Percentiles rank a stretch among this genome's conserved stretches.
These are phyloP conservation scores for Brienomyrus brachyistius DNA, from an alignment of 2,113 vertebrate species.

Conservation along the genomic window DNA sequence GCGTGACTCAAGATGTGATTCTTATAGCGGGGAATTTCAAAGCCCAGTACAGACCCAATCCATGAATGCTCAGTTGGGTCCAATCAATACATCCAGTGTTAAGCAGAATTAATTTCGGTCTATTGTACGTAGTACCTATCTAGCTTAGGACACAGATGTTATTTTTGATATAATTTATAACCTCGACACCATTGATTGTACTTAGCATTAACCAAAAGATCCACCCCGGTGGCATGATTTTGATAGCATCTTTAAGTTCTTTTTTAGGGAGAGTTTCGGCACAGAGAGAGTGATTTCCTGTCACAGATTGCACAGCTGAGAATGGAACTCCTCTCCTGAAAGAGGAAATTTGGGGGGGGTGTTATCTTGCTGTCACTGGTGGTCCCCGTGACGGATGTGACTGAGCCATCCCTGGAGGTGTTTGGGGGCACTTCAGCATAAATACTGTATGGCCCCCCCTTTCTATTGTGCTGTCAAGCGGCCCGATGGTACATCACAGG, in stretches of 20 bases:
- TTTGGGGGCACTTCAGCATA: conserved; percentile 27
- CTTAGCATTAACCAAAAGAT: neutral
- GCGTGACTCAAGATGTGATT: neutral
- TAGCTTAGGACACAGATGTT: neutral
- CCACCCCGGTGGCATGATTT: neutral
- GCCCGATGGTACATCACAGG: conserved; percentile 17
- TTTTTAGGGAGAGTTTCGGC: neutral
- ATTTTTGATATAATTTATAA: neutral
- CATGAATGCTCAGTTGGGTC: neutral
- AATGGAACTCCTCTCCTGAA: neutral
- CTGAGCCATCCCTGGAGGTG: conserved; percentile 35
- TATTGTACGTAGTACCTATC: neutral
- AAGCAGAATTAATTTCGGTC: neutral
- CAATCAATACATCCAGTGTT: neutral
- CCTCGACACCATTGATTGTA: neutral
- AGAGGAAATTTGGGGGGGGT: neutral
- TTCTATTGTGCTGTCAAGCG: conserved; percentile 15
- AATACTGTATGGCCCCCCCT: conserved; percentile 22
- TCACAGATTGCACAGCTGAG: neutral
- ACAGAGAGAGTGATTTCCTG: neutral
- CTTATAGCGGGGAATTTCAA: neutral
- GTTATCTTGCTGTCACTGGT: neutral
- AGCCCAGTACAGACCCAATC: neutral
- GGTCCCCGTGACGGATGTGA: neutral
- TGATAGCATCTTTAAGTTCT: neutral